Evolutionary conservation across 2,113 vertebrate species (phyloP).

Genomic region (Castor canadensis): DNA sequence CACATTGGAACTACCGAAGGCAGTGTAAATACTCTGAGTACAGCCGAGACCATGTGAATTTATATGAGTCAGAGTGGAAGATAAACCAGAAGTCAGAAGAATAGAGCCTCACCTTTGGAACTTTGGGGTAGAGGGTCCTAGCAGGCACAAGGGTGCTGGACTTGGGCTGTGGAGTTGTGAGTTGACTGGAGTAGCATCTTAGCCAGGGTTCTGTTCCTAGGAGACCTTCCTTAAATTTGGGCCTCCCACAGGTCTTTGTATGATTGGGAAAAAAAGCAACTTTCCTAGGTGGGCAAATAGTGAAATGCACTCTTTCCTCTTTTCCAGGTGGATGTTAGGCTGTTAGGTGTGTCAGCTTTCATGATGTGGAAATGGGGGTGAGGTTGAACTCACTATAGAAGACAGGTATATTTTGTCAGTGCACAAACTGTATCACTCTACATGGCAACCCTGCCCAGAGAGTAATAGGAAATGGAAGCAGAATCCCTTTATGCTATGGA

Average conservation of each 20-base stretch:
- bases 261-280: neutral
- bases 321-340: neutral
- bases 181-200: neutral
- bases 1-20: neutral
- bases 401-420: neutral
- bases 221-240: neutral
- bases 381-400: neutral
- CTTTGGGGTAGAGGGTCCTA: neutral
- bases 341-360: neutral
- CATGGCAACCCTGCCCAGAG: neutral
- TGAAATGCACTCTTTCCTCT: neutral
- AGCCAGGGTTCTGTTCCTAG: neutral
- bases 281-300: neutral
- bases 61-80: neutral
- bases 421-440: neutral
- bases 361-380: neutral
- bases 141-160: neutral
- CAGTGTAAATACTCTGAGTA: neutral
- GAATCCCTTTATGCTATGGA: neutral
- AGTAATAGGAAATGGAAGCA: neutral
- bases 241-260: neutral
- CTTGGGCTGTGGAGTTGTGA: neutral
- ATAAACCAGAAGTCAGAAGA: neutral
- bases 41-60: neutral
- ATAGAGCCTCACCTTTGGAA: neutral